Evolutionary conservation across 1,140 invertebrate species (phyloP).

Genomic region (Coptotermes formosanus): DNA sequence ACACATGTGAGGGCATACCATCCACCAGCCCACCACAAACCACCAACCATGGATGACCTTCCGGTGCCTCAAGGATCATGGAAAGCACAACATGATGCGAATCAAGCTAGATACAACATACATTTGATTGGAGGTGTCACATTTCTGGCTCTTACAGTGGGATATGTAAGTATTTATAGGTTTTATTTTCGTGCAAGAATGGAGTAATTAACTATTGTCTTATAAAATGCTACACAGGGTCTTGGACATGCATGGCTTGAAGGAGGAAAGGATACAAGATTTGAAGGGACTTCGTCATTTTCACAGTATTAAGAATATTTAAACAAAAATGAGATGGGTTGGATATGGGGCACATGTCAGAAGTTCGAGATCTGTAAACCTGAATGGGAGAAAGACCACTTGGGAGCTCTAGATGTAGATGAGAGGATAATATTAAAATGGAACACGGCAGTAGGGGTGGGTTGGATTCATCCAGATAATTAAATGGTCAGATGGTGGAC

Average conservation of each 20-base stretch:
- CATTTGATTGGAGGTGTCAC: constrained; percentile 60
- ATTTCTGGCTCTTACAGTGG: background rate
- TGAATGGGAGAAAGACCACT: too few species aligned
- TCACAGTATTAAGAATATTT: too few species aligned
- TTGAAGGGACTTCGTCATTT: background rate
- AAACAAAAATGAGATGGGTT: background rate
- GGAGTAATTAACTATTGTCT: background rate
- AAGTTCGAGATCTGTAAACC: background rate
- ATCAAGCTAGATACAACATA: constrained; percentile 65
- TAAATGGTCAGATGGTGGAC: too few species aligned
- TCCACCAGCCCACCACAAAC: constrained; percentile 37
- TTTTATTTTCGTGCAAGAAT: background rate
- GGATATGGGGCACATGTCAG: background rate
- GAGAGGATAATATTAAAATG: too few species aligned
- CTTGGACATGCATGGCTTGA: background rate
- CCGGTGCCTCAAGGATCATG: constrained; percentile 71
- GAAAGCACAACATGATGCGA: constrained; percentile 62
- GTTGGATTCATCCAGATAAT: too few species aligned
- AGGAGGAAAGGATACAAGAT: background rate
- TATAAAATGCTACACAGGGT: background rate
- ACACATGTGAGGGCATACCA: constrained; percentile 28
- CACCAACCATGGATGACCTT: constrained; percentile 66
- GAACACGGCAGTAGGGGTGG: too few species aligned
- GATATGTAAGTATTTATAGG: background rate
- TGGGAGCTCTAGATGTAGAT: too few species aligned